phyloP scores from a whole-genome alignment of 2,888 invertebrate species.

The Monochamus alternatus region DNA sequence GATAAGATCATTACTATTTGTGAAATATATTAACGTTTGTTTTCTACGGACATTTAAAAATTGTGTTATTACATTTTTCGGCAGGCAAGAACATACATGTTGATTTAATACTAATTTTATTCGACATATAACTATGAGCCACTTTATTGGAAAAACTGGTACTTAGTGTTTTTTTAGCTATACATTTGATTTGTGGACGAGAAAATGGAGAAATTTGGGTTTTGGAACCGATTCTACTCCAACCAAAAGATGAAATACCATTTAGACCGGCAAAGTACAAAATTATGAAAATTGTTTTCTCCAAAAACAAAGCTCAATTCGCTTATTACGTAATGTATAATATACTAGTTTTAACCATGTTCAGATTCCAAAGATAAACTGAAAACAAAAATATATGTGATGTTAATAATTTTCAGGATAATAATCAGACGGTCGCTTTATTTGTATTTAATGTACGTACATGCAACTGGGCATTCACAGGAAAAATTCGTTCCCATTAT shows the following conservation, averaged over 20 bases:
- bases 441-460: constrained; percentile 69
- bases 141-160: no score
- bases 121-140: no score
- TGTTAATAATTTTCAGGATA: constrained; percentile 72
- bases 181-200: constrained; percentile 76
- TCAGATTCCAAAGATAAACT: neutral
- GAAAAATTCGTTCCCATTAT: constrained; percentile 77
- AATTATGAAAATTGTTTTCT: constrained; percentile 74
- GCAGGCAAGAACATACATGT: no score
- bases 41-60: no score
- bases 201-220: constrained; percentile 76
- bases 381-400: no score
- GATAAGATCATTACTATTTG: no score
- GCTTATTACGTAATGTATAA: constrained; percentile 74
- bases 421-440: constrained; percentile 72
- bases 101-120: no score
- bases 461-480: constrained; percentile 73
- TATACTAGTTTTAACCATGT: constrained; percentile 23
- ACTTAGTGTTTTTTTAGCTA: constrained; percentile 65
- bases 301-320: constrained; percentile 73
- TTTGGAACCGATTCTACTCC: constrained; percentile 75
- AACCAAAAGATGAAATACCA: constrained; percentile 70
- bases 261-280: constrained; percentile 70
- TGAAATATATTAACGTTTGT: no score
- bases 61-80: no score